Base-by-base conservation (phyloP, 2,113 vertebrate genomes). In the Okapia johnstoni region DNA sequence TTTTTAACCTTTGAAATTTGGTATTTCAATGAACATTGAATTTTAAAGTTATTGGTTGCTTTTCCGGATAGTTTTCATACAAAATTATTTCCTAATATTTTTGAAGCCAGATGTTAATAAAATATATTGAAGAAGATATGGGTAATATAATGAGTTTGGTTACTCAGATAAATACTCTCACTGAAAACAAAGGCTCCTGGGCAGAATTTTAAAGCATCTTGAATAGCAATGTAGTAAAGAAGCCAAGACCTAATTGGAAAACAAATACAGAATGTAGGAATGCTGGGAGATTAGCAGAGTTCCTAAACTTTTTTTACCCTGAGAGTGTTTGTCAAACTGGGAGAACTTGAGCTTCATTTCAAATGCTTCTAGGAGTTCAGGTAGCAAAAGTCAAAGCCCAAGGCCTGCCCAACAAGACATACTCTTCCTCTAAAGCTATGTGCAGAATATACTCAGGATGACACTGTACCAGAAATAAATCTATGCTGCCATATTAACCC, bases 1-100 rank as follows among this genome's bases (percentile, higher is more conserved):
- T 55, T 90, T 80, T 91, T 92, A 54, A 58, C 16, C n/a, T 97
- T 85, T 95, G 57, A 9, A 80, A 92, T 93, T 58, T n/a, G 89
- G 33, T 48, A 21, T 95, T 87, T 96, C 9, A 30, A 0, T 73
- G 43, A 89, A 80, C 14, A 36, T 76, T 87, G 25, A 25, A 33
- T 88, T 98, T 93, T 93, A 55, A 30, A 92, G 50, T 30, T 76
- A n/a, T 92, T 63, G 33, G 14, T 95, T 90, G n/a, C 14, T 77
- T 94, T 90, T 79, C 46, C 40, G 36, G 23, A 79, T 54, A 83
- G 28, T 76, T 94, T 94, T 11, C 52, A 70, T 77, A 43, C 26
- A 94, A 15, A 55, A 10, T 77, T 33, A 88, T 91, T 86, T 14
- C 30, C 9, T 55, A 23, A 28, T 55, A 21, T 58, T 87, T 95